Conservation (phyloP, 2,888 invertebrate species). For the Synanthedon formicaeformis region DNA sequence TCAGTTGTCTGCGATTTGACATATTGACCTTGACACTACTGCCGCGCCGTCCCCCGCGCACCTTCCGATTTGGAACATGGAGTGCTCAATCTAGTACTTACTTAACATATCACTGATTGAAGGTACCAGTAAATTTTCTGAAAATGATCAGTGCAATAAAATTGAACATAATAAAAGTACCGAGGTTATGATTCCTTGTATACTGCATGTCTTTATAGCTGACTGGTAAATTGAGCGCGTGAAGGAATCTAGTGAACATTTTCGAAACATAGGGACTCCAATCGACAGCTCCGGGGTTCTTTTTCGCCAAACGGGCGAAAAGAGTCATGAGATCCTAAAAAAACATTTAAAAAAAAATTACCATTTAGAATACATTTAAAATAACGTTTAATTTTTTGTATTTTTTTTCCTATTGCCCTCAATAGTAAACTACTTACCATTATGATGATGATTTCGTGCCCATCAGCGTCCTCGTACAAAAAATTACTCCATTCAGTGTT, state of each 20-base stretch:
- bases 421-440: not conserved
- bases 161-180: conserved; percentile 18
- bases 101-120: too few relatives aligned
- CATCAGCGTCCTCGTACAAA: not conserved
- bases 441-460: not conserved
- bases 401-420: too few relatives aligned
- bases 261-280: conserved; percentile 87
- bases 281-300: conserved; percentile 85
- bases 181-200: conserved; percentile 66
- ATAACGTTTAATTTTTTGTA: not conserved
- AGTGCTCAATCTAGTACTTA: too few relatives aligned
- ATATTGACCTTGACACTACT: too few relatives aligned
- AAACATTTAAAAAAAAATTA: conserved; percentile 1
- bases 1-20: too few relatives aligned
- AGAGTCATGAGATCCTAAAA: conserved; percentile 78
- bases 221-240: conserved; percentile 83
- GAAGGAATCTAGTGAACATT: conserved; percentile 79
- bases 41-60: too few relatives aligned
- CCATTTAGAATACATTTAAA: not conserved
- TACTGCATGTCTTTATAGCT: conserved; percentile 76
- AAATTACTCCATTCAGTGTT: not conserved
- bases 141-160: too few relatives aligned
- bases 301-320: conserved; percentile 78
- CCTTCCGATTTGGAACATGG: too few relatives aligned
- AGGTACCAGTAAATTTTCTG: too few relatives aligned